Base-by-base conservation (phyloP, 1,140 invertebrate species). In the Saccostrea echinata region DNA sequence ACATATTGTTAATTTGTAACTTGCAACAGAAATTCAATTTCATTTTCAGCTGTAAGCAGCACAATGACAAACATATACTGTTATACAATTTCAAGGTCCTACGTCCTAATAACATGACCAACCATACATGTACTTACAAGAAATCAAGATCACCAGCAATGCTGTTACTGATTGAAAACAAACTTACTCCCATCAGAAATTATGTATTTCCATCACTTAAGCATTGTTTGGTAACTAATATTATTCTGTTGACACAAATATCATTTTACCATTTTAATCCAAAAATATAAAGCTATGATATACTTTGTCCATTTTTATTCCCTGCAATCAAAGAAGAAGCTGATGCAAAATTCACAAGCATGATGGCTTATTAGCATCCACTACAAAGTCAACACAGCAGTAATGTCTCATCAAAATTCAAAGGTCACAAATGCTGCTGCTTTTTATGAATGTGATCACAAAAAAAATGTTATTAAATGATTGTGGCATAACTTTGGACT, bases 131-230 rank as follows among this genome's bases (percentile, higher is more conserved):
- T 76, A 76, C 68, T 76, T 76, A 76, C 68, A 33, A 76, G 30
- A 16, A 76, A 27, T 76, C 68, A 76, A 30, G 30, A 76, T 76
- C 68, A 24, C 68, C 68, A 76, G 68, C 68, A 76, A 76, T 76
- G 68, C 68, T 76, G 68, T 76, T 76, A 76, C 68, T 76, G 68
- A 33, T 76, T 33, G 16, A 76, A 71, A 76, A 76, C 68, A 76
- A 76, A 76, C 68, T 30, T 13, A 27, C 12, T 30, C 68, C 24
- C 27, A 76, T 76, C 68, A 76, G 18, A 76, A 76, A 33, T 33
- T 24, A 68, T 68, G 64, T 27, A 76, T 76, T 30, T 76, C 12
- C 27, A 76, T 3, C 3, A 27, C 68, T 30, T 76, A 12, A 30
- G 24, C 24, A 61, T 4, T 21, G 55, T n/a, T 61, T 61, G 18